A percentile compares a stretch with the other conserved stretches of the same genome.
These are phyloP conservation scores for Aspidapion aeneum DNA, from an alignment of 2,888 invertebrate species.

Conservation along the genomic window DNA sequence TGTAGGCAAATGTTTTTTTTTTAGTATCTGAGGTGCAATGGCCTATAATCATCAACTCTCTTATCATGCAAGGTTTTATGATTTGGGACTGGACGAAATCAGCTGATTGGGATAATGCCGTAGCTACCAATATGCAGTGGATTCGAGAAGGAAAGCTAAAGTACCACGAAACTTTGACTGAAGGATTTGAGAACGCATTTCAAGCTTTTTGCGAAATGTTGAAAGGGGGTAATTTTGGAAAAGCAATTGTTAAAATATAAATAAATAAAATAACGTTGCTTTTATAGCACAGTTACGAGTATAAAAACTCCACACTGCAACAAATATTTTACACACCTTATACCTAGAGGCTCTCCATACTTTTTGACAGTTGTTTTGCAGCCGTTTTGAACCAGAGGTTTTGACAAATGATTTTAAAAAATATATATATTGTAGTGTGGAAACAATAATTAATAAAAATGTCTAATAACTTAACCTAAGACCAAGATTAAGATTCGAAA, in stretches of 20 bases:
- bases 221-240: conserved; percentile 34
- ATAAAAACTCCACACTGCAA: no score
- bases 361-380: background rate
- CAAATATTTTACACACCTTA: background rate
- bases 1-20: no score
- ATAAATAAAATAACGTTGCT: no score
- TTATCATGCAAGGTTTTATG: conserved; percentile 35
- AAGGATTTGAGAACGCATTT: conserved; percentile 54
- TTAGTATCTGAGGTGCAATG: conserved; percentile 29
- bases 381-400: no score
- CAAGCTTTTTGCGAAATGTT: conserved; percentile 35
- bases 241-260: conserved; percentile 35
- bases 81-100: conserved; percentile 30
- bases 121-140: conserved; percentile 61
- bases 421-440: no score
- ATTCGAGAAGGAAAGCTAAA: conserved; percentile 66
- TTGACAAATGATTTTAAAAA: no score
- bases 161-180: conserved; percentile 64
- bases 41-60: conserved; percentile 27
- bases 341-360: background rate
- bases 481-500: no score
- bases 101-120: conserved; percentile 61
- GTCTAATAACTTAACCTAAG: no score
- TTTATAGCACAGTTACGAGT: no score
- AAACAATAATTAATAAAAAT: no score